These are phyloP conservation scores for Acanthornis magna DNA, from an alignment of 2,797 vertebrate genomes.

Conservation along the genomic window DNA sequence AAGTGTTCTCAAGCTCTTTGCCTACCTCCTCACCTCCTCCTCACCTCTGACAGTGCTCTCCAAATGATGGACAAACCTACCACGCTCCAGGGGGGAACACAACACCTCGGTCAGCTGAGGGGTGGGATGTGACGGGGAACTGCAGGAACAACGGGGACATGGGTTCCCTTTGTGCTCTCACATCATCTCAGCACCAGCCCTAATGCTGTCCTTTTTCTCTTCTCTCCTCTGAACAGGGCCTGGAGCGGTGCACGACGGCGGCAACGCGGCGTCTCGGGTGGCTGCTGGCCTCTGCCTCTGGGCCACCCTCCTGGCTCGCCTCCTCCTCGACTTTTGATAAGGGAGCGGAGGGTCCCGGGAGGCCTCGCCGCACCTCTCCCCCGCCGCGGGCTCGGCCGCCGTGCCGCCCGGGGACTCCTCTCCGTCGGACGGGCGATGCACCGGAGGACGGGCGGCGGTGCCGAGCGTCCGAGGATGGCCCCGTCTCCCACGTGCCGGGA, in stretches of 20 bases:
- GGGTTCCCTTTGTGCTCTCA: accelerated
- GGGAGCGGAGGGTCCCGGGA: constrained; percentile 75
- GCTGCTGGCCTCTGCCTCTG: constrained; percentile 85
- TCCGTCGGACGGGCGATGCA: background rate
- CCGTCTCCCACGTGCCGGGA: constrained; percentile 42
- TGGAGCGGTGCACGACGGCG: constrained; percentile 92
- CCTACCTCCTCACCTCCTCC: background rate
- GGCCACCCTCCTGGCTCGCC: constrained; percentile 80
- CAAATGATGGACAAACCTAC: background rate
- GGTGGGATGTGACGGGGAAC: background rate
- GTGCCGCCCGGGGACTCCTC: constrained; percentile 49
- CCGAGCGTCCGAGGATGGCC: constrained; percentile 33
- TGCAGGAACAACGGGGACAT: accelerated
- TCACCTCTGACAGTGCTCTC: accelerated
- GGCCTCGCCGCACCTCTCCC: constrained; percentile 70
- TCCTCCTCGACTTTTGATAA: constrained; percentile 94
- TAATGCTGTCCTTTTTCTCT: background rate
- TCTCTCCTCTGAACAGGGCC: constrained; percentile 77
- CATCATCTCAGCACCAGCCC: accelerated
- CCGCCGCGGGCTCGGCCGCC: constrained; percentile 79
- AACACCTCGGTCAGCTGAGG: accelerated
- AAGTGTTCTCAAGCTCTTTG: background rate
- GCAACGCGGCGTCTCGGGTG: constrained; percentile 79
- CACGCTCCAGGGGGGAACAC: background rate
- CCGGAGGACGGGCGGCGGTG: constrained; percentile 22